These are phyloP conservation scores for Nectonema munidae DNA, from an alignment of 2,888 invertebrate genomes.

Conservation along the genomic window DNA sequence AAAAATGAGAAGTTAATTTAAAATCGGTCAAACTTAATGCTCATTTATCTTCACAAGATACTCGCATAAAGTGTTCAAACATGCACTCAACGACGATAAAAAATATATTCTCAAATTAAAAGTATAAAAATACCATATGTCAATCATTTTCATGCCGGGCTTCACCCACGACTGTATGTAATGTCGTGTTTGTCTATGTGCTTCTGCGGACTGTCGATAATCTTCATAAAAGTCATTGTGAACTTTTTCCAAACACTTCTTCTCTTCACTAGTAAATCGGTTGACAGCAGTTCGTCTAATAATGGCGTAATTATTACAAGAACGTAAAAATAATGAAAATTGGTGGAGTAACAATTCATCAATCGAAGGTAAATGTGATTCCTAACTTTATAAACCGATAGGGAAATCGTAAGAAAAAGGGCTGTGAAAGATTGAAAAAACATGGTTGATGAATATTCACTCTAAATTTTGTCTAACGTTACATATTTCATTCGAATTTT, in stretches of 20 bases:
- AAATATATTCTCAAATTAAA: constrained; percentile 13
- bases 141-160: constrained; percentile 93
- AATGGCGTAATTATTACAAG: constrained; percentile 7
- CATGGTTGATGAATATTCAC: no score
- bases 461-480: no score
- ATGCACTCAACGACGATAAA: neutral
- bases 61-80: neutral
- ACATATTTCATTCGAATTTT: no score
- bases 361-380: no score
- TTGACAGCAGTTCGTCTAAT: constrained; percentile 19
- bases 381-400: no score
- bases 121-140: constrained; percentile 37
- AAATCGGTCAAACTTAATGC: constrained; percentile 7
- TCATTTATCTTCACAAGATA: neutral
- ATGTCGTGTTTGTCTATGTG: constrained; percentile 68
- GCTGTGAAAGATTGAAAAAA: no score
- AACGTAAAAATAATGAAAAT: constrained; percentile 2
- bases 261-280: constrained; percentile 30
- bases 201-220: constrained; percentile 75
- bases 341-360: no score
- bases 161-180: constrained; percentile 72
- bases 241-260: constrained; percentile 48
- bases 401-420: no score
- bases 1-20: constrained; percentile 7
- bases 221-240: constrained; percentile 73